Evolutionary conservation across 2,797 vertebrate species (phyloP), one percentile per base, ranked within the genome.

Genomic region (Tolypeutes matacus): DNA sequence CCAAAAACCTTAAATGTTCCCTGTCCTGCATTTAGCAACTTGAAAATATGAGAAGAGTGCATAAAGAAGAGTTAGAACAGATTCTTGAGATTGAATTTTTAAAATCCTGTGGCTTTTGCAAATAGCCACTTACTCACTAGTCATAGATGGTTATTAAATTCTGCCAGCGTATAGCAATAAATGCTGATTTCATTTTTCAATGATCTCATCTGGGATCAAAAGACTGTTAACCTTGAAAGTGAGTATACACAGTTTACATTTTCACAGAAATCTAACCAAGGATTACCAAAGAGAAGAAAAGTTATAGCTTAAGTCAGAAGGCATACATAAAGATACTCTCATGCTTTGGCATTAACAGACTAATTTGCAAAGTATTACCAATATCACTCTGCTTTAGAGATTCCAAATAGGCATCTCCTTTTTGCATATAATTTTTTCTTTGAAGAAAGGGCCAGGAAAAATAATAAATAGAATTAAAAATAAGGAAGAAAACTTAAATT

Each of bases 351-450:
- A 94, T 92, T 95, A 93, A 96, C 69, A 96, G 81, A 93, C 65
- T 92, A 97, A 97, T 98, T 97, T 97, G 18, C 70, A 91, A 80
- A 96, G 53, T 70, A 92, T 96, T 97, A 92, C 46, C 97, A 75
- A 77, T 72, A 31, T 80, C 15, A 46, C 86, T 67, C 14, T 89
- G 56, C 56, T 72, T 70, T 65, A 25, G 27, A 85, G 2, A 81
- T 95, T 86, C 85, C 62, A 94, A 86, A 75, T 25, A 87, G 34
- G 27, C 5, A 67, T 81, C 17, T 93, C 29, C 86, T 92, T 93
- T 77, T 51, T 60, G 86, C 72, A 96, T 90, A 93, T 94, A 73
- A 96, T 89, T 95, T 92, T 97, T 83, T 89, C 89, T 95, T 84
- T 58, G 89, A 42, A 82, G 7, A 56, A 88, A 49, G 13, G 53